A percentile compares a stretch with the other conserved stretches of the same genome.
Evolutionary conservation across 2,113 vertebrate genomes (phyloP).

Genomic region (Microcebus ravelobensis): DNA sequence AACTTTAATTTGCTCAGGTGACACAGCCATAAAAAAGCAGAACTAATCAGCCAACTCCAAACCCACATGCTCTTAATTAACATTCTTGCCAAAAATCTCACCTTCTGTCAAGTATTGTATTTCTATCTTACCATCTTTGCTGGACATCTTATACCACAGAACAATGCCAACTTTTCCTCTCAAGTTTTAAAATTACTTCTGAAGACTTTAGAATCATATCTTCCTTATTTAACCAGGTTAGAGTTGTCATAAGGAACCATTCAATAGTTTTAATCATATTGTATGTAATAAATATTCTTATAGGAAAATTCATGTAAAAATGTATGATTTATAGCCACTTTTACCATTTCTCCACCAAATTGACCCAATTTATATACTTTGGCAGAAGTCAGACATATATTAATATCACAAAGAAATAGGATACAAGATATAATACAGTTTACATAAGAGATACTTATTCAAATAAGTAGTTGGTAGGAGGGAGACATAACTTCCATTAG

Average conservation of each 20-base stretch:
- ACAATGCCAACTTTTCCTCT: neutral
- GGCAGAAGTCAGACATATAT: neutral
- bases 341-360: neutral
- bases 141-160: neutral
- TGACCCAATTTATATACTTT: neutral
- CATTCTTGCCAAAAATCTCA: neutral
- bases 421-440: neutral
- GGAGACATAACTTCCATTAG: neutral
- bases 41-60: neutral
- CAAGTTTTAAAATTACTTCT: neutral
- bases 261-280: neutral
- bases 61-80: neutral
- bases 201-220: neutral
- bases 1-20: neutral
- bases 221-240: neutral
- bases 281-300: slow-evolving; percentile 2
- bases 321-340: neutral
- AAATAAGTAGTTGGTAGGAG: neutral
- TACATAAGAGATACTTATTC: neutral
- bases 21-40: neutral
- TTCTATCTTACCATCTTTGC: neutral
- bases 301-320: neutral
- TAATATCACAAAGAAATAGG: neutral
- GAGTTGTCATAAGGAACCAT: neutral
- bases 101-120: neutral